A percentile compares a stretch with the other conserved stretches of the same genome.
phyloP scores from a whole-genome alignment of 1,140 invertebrate species.

The Harlomillsia oculata region DNA sequence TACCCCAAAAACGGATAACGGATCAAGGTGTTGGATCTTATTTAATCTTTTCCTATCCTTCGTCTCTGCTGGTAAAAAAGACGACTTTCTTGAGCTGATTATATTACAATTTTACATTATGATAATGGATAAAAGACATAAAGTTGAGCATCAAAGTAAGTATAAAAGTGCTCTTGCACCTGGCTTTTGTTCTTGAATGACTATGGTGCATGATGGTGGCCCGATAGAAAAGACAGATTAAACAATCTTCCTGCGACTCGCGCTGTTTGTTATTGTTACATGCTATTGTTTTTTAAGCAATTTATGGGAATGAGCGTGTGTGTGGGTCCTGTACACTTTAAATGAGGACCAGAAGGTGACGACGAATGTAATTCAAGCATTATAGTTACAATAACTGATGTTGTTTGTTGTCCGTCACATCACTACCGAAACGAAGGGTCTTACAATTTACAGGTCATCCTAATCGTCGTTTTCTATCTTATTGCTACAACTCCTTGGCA shows the following conservation, averaged over 20 bases:
- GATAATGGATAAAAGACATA: slow-evolving; percentile 9
- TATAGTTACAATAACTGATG: too few relatives aligned
- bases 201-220: too few relatives aligned
- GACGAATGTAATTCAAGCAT: too few relatives aligned
- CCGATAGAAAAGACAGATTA: too few relatives aligned
- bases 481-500: too few relatives aligned
- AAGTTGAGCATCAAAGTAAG: slow-evolving; percentile 7
- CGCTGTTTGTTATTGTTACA: neutral
- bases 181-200: slow-evolving; percentile 5
- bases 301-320: neutral
- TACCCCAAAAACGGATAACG: too few relatives aligned
- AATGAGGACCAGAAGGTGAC: neutral
- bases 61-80: slow-evolving; percentile 6
- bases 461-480: too few relatives aligned
- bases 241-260: neutral
- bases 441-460: too few relatives aligned
- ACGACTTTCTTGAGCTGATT: slow-evolving; percentile 1
- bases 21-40: too few relatives aligned
- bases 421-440: too few relatives aligned
- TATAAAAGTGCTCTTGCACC: slow-evolving; percentile 8
- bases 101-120: slow-evolving; percentile 8
- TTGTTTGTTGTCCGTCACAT: too few relatives aligned
- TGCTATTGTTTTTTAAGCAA: neutral
- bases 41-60: too few relatives aligned
- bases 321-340: neutral